phyloP scores from a whole-genome alignment of 1,140 invertebrate genomes.

The Carposina sasakii region DNA sequence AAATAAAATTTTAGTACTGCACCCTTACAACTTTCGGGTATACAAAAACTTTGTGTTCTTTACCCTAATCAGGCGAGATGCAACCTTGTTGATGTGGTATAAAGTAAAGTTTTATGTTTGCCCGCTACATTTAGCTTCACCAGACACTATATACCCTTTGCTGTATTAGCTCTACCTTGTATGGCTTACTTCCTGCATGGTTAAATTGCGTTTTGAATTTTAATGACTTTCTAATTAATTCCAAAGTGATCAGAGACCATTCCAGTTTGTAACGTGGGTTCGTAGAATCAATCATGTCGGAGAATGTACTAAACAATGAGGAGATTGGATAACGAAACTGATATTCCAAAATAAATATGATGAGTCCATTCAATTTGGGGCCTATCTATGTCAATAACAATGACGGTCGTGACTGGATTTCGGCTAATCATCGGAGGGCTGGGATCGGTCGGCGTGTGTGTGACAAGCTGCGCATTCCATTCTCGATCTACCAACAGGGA shows the following conservation, averaged over 20 bases:
- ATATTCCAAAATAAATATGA: conserved; percentile 15
- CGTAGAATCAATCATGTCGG: too few relatives aligned
- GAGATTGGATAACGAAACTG: too few relatives aligned
- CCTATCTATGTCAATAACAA: conserved; percentile 26
- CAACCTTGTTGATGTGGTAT: too few relatives aligned
- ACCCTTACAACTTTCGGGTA: conserved; percentile 25
- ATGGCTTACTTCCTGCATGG: conserved; percentile 23
- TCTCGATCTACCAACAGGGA: conserved; percentile 13
- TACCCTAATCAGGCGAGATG: conserved; percentile 20
- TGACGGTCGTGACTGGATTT: conserved; percentile 28
- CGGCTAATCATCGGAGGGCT: conserved; percentile 29
- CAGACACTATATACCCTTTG: too few relatives aligned
- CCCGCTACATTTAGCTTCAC: too few relatives aligned
- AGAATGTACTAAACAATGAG: too few relatives aligned
- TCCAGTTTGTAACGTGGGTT: too few relatives aligned
- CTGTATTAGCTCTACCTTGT: conserved; percentile 22
- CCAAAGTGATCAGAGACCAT: too few relatives aligned
- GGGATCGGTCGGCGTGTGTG: conserved; percentile 26
- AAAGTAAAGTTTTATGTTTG: too few relatives aligned
- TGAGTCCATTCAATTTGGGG: conserved; percentile 12
- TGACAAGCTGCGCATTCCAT: conserved; percentile 15
- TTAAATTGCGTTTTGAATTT: conserved; percentile 15
- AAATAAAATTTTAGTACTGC: conserved; percentile 28
- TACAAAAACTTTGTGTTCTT: conserved; percentile 34
- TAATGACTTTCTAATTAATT: too few relatives aligned